Evolutionary conservation across 2,113 vertebrate species (phyloP).

Genomic region (Fulica atra): DNA sequence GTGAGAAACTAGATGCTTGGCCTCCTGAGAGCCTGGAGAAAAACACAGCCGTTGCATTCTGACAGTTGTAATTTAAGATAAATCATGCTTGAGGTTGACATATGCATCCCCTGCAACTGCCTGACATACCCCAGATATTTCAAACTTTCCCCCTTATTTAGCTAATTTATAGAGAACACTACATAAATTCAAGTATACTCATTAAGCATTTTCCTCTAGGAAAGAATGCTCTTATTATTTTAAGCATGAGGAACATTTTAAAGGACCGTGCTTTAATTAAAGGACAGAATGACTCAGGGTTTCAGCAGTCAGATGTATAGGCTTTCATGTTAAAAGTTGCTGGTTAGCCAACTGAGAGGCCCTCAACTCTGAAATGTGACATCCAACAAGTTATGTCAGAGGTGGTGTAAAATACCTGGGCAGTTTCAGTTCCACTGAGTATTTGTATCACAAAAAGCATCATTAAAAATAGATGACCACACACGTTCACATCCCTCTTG

Average conservation of each 20-base stretch:
- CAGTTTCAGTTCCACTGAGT: background rate
- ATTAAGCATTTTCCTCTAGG: background rate
- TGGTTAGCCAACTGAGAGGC: background rate
- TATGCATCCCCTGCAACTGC: constrained; percentile 48
- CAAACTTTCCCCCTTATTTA: background rate
- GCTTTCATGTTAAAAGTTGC: constrained; percentile 9
- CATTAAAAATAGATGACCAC: background rate
- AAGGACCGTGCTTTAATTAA: constrained; percentile 42
- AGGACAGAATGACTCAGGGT: constrained; percentile 13
- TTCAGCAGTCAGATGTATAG: background rate
- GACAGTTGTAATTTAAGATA: constrained; percentile 48
- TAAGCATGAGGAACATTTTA: constrained; percentile 1
- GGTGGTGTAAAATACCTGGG: background rate
- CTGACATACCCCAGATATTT: background rate
- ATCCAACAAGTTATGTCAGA: background rate
- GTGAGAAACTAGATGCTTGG: constrained; percentile 44
- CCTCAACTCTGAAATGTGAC: background rate
- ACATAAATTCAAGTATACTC: background rate
- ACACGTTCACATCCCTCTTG: background rate
- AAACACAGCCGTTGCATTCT: constrained; percentile 66
- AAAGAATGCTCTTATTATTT: background rate
- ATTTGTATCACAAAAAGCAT: background rate
- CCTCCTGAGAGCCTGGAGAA: constrained; percentile 58
- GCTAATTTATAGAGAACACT: background rate
- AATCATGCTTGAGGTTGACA: constrained; percentile 51